Conservation (phyloP, 2,113 vertebrate genomes). For the Hyperopisus bebe region DNA sequence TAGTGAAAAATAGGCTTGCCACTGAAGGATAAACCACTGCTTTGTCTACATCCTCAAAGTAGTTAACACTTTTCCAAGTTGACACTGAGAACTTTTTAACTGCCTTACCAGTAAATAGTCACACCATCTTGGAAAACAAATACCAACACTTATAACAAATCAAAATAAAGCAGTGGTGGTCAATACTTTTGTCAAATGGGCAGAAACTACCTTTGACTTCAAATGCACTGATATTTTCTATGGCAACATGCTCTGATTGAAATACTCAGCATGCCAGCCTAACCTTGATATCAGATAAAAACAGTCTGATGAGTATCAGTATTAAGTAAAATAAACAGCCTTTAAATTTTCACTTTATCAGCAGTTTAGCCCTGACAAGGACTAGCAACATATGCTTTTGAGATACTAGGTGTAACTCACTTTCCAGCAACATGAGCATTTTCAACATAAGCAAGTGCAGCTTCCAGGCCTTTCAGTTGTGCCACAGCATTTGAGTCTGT, state of each 20-base stretch:
- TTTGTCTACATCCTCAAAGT: background rate
- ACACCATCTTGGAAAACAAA: background rate
- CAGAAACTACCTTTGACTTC: background rate
- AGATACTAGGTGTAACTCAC: conserved; percentile 67
- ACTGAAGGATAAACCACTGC: background rate
- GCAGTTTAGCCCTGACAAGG: background rate
- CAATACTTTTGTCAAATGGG: background rate
- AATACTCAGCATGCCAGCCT: background rate
- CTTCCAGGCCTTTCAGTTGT: conserved; percentile 94
- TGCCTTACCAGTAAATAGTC: background rate
- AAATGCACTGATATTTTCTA: background rate
- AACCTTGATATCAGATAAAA: background rate
- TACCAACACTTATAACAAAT: background rate
- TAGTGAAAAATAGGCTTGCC: background rate
- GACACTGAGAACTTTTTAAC: background rate
- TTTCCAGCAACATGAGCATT: conserved; percentile 88
- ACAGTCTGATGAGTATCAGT: background rate
- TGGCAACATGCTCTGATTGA: background rate
- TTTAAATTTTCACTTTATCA: background rate
- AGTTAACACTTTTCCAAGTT: background rate
- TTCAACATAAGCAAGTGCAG: conserved; percentile 79
- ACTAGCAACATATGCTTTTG: background rate
- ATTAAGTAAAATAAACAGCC: background rate
- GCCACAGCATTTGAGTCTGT: conserved; percentile 94
- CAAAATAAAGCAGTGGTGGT: background rate